phyloP scores from a whole-genome alignment of 2,113 vertebrate genomes.

The Nymphicus hollandicus region DNA sequence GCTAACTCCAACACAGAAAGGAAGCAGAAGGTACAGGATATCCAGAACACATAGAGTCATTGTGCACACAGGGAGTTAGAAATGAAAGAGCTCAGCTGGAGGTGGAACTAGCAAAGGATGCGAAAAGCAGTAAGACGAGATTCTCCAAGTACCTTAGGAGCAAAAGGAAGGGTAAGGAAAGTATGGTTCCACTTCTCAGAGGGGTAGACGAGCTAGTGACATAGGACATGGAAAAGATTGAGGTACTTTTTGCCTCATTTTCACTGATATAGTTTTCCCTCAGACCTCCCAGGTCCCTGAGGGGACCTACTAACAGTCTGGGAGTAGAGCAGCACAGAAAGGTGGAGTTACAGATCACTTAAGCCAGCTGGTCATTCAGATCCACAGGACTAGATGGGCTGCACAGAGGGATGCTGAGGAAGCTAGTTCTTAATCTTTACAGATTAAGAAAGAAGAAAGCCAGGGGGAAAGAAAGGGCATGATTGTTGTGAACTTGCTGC shows the following conservation, averaged over 20 bases:
- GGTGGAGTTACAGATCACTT: not conserved
- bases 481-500: not conserved
- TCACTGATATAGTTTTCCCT: not conserved
- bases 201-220: not conserved
- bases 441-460: not conserved
- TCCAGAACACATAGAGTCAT: not conserved
- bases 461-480: accelerated
- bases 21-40: not conserved
- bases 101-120: not conserved
- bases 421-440: not conserved
- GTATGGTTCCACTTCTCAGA: not conserved
- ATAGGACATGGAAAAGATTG: not conserved
- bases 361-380: not conserved
- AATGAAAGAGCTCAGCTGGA: not conserved
- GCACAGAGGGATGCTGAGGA: not conserved
- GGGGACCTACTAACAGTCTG: not conserved
- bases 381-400: not conserved
- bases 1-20: not conserved
- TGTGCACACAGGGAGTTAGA: not conserved
- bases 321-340: not conserved
- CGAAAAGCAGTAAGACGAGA: not conserved
- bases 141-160: not conserved
- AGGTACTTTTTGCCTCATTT: not conserved
- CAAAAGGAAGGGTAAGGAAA: not conserved
- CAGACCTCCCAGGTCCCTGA: not conserved